phyloP scores from a whole-genome alignment of 2,888 invertebrate species.

The Thysanoteuthis rhombus region DNA sequence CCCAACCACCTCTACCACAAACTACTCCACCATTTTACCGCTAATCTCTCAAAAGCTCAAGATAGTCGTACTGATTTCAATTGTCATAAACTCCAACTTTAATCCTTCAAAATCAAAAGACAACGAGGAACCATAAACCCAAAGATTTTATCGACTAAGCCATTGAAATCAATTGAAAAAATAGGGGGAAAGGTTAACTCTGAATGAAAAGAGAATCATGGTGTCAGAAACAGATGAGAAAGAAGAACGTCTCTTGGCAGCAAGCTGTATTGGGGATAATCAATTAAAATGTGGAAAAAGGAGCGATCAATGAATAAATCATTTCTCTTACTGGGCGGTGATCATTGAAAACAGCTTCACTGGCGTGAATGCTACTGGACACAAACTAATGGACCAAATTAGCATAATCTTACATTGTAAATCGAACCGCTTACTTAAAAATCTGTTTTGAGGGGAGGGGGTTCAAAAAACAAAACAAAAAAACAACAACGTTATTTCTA shows the following conservation, averaged over 20 bases:
- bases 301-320: too few species aligned
- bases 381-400: too few species aligned
- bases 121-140: background rate
- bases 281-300: too few species aligned
- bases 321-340: too few species aligned
- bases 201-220: background rate
- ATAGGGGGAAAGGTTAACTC: background rate
- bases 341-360: too few species aligned
- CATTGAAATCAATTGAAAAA: background rate
- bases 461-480: too few species aligned
- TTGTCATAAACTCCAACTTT: background rate
- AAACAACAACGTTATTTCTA: too few species aligned
- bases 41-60: background rate
- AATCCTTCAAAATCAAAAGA: background rate
- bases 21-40: background rate
- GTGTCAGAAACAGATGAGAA: background rate
- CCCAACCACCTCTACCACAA: background rate
- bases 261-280: too few species aligned
- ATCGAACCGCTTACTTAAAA: too few species aligned
- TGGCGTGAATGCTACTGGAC: too few species aligned
- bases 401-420: too few species aligned
- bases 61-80: background rate
- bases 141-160: background rate
- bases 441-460: too few species aligned
- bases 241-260: background rate